A percentile compares a stretch with the other conserved stretches of the same genome.
phyloP scores from a whole-genome alignment of 2,113 vertebrate species.

The Chaetorhynchus papuensis region DNA sequence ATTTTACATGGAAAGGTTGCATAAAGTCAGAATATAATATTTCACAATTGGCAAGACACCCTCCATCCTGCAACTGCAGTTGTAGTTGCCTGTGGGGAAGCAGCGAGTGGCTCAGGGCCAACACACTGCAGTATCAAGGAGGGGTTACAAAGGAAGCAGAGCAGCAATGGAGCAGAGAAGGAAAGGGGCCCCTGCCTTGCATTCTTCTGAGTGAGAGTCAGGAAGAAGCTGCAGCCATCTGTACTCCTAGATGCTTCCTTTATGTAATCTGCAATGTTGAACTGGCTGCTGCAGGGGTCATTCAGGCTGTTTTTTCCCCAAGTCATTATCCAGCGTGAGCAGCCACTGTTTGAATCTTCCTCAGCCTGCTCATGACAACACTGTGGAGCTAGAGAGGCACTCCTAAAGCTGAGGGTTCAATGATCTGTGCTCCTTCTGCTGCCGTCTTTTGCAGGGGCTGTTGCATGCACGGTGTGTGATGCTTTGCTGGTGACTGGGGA shows the following conservation, averaged over 20 bases:
- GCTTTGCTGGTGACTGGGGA: background rate
- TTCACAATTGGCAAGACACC: background rate
- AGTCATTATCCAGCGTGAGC: accelerated
- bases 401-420: background rate
- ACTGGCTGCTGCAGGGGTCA: background rate
- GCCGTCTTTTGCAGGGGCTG: background rate
- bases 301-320: background rate
- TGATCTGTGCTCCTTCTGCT: background rate
- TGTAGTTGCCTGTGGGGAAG: background rate
- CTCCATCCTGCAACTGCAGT: background rate
- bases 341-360: background rate
- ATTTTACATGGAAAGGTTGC: background rate
- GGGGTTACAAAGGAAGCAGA: background rate
- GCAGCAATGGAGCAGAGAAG: background rate
- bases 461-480: background rate
- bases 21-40: conserved; percentile 22
- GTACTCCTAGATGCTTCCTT: background rate
- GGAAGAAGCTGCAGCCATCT: conserved; percentile 24
- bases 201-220: background rate
- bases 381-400: background rate
- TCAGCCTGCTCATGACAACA: background rate
- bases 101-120: background rate
- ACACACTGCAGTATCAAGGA: background rate
- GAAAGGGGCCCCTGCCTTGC: conserved; percentile 6
- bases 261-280: background rate